Base-by-base conservation (phyloP, 2,888 invertebrate genomes). In the Polia nebulosa region DNA sequence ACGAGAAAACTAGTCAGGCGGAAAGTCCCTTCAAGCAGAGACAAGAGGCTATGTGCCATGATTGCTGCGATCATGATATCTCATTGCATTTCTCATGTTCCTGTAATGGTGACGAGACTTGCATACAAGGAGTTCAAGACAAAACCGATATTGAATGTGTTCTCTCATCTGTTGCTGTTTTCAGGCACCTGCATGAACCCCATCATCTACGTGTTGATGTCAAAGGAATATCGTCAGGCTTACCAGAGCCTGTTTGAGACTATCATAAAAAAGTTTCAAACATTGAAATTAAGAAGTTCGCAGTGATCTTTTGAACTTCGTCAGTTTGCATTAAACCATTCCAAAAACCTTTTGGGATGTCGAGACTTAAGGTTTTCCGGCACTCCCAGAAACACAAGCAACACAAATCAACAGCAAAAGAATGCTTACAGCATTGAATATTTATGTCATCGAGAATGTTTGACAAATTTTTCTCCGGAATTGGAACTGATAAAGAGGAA, bases 171-270 rank as follows among this genome's bases (percentile, higher is more conserved):
- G 15, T 95, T 98, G 81, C 96, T 98, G 78, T 99, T 98, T 89
- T 93, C 98, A 80, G 98, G 98, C 4, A 97, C 98, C 11, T 99
- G 98, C 91, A 97, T 98, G 67, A 99, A 99, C 91, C 99, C 99
- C 0, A 97, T 99, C 34, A 98, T 99, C 85, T 99, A 99, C 89
- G 99, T 98, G 51, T 98, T 98, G 59, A 98, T 99, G 98, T 99
- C 98, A 85, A 98, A 97, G 87, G 99, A 98, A 87, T 99, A 99
- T 89, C 95, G 99, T 78, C 97, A 98, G 89, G 98, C 98, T 4
- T 99, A 99, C 90, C 97, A 97, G 86, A 97, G 97, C 29, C 96
- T 98, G 45, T 96, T 98, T 62, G 96, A 96, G 80, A 97, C 97
- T 85, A 82, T 70, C 8, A 65, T 51, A 17, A 47, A 52, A 17